These are phyloP conservation scores for Urosaurus nigricauda DNA, from an alignment of 2,797 vertebrate genomes.

Conservation along the genomic window DNA sequence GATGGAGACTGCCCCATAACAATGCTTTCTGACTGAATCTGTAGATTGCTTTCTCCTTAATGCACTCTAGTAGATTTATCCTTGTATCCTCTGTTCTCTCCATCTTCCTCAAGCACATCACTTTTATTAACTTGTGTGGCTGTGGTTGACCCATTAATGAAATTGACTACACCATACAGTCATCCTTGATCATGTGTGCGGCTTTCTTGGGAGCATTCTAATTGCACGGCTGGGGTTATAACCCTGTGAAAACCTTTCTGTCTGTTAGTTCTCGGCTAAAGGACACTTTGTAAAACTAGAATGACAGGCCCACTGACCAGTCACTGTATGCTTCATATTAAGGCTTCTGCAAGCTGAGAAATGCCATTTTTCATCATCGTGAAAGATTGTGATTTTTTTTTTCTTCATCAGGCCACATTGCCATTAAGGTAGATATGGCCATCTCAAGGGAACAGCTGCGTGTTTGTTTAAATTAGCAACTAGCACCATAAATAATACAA, in stretches of 20 bases:
- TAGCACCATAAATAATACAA: constrained; percentile 35
- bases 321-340: not conserved
- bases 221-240: not conserved
- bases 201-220: not conserved
- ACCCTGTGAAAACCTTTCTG: not conserved
- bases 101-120: not conserved
- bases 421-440: constrained; percentile 56
- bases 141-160: constrained; percentile 11
- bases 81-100: not conserved
- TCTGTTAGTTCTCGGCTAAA: not conserved
- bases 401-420: constrained; percentile 48
- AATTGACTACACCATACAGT: not conserved
- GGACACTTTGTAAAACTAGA: constrained; percentile 1
- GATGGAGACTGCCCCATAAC: not conserved
- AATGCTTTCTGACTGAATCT: not conserved
- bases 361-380: constrained; percentile 25
- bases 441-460: fast-evolving
- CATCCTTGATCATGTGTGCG: not conserved
- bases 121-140: not conserved
- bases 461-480: constrained; percentile 57
- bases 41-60: not conserved
- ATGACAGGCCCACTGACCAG: not conserved
- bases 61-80: not conserved
- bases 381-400: constrained; percentile 18
- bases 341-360: constrained; percentile 8